Base-by-base conservation (phyloP, 2,113 vertebrate species). In the Capreolus pygargus region DNA sequence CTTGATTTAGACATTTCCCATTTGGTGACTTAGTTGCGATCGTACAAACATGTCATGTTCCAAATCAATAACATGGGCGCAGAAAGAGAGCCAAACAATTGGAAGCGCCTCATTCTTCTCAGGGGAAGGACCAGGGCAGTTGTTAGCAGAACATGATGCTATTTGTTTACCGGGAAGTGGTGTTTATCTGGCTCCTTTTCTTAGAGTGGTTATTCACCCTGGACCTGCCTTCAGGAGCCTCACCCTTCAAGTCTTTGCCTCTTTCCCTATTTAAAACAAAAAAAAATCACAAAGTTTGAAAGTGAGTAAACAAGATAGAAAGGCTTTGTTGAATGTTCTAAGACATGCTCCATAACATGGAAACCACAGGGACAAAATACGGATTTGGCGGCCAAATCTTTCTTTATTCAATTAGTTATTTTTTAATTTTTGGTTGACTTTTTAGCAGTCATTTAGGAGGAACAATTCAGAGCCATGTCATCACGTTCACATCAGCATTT, bases 1-100 rank as follows among this genome's bases (percentile, higher is more conserved):
- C 96, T 98, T 98, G 98, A 98, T 98, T 98, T 97, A 97, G 98
- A 98, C 97, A 92, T 97, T 98, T 95, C 97, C 98, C 98, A 83
- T 90, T 98, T 93, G 97, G 98, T 95, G 98, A 97, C 97, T 98
- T 52, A 94, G 96, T 95, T 88, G 55, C 81, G 21, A 92, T 94
- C 15, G 17, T 92, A 81, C 95, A 95, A 50, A 89, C 55, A 95
- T 97, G 98, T 96, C 98, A 97, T 95, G 96, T 85, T 96, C 76
- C 90, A 15, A 97, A 97, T 87, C 97, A 88, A 91, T 91, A 93
- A 47, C 1, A 6, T 74, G 86, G 89, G 93, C 94, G 57, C 96
- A 86, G 96, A 98, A 64, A 83, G 47, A 70, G 74, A 70, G 15
- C 82, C 76, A 61, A 83, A 90, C 88, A 82, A 95, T 86, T 67